A percentile compares a stretch with the other conserved stretches of the same genome.
phyloP scores from a whole-genome alignment of 2,113 vertebrate species.

The Acrocephalus arundinaceus region DNA sequence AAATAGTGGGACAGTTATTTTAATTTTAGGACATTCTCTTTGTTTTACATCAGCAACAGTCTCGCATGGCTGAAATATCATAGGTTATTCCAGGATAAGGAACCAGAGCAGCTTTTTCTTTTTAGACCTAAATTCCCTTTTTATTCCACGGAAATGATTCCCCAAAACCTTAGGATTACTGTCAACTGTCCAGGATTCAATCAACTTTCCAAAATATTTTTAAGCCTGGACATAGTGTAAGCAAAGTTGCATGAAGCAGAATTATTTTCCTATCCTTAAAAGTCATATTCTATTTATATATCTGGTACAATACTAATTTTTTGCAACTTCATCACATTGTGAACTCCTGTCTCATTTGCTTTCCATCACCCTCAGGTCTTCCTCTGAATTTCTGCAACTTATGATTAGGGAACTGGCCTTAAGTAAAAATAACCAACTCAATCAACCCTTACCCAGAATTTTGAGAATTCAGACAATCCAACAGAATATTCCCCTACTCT shows the following conservation, averaged over 20 bases:
- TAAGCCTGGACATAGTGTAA: background rate
- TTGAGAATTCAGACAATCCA: background rate
- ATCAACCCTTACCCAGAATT: background rate
- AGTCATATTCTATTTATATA: slow-evolving; percentile 22
- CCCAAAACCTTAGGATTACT: background rate
- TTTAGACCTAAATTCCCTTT: background rate
- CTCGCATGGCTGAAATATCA: background rate
- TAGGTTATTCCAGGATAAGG: background rate
- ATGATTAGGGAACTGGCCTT: background rate
- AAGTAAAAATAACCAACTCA: slow-evolving; percentile 36
- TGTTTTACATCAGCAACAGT: background rate
- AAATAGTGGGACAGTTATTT: background rate
- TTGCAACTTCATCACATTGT: slow-evolving; percentile 35
- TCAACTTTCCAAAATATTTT: background rate
- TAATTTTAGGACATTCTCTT: background rate
- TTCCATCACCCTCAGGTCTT: slow-evolving; percentile 29
- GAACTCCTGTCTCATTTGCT: slow-evolving; percentile 33
- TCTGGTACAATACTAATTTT: background rate
- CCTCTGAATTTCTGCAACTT: background rate
- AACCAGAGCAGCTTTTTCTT: background rate
- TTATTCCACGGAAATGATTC: background rate
- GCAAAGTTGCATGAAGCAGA: slow-evolving; percentile 21
- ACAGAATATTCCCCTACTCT: background rate
- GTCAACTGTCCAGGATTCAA: background rate
- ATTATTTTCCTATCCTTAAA: slow-evolving; percentile 15